Conservation (phyloP, 2,888 invertebrate genomes). For the Pseudoips prasinana region DNA sequence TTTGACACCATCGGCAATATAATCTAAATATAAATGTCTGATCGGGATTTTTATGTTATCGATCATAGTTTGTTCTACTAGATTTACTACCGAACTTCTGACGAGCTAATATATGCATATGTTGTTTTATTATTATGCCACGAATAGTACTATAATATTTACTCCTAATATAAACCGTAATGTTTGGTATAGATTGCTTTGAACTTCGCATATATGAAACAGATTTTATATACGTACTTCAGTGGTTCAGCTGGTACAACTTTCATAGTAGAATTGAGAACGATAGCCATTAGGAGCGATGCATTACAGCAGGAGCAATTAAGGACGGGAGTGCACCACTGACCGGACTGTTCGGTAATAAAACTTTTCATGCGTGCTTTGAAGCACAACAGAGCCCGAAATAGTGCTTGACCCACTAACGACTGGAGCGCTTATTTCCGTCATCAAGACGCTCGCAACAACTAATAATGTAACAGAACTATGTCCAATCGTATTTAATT, state of each 20-base stretch:
- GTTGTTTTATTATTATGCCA: constrained; percentile 8
- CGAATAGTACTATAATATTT: constrained; percentile 19
- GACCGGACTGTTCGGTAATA: constrained; percentile 53
- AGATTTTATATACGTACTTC: background rate
- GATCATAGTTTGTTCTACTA: constrained; percentile 38
- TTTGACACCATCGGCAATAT: constrained; percentile 68
- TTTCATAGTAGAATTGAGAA: no score
- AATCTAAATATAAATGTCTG: constrained; percentile 63
- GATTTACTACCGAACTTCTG: constrained; percentile 23
- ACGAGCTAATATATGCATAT: constrained; percentile 3
- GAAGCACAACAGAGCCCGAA: constrained; percentile 71
- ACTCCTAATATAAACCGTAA: constrained; percentile 8
- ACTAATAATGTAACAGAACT: constrained; percentile 40
- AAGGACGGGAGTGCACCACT: background rate
- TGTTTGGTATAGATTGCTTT: background rate
- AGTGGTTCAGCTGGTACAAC: no score
- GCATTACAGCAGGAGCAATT: no score
- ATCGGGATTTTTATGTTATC: constrained; percentile 38
- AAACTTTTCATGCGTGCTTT: constrained; percentile 62
- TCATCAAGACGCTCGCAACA: constrained; percentile 59
- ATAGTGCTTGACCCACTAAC: constrained; percentile 79
- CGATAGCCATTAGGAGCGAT: no score
- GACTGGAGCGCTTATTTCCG: constrained; percentile 80
- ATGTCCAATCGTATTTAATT: constrained; percentile 52
- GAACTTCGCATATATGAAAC: background rate